Conservation (phyloP, 2,888 invertebrate genomes). For the Augiades crinisus region DNA sequence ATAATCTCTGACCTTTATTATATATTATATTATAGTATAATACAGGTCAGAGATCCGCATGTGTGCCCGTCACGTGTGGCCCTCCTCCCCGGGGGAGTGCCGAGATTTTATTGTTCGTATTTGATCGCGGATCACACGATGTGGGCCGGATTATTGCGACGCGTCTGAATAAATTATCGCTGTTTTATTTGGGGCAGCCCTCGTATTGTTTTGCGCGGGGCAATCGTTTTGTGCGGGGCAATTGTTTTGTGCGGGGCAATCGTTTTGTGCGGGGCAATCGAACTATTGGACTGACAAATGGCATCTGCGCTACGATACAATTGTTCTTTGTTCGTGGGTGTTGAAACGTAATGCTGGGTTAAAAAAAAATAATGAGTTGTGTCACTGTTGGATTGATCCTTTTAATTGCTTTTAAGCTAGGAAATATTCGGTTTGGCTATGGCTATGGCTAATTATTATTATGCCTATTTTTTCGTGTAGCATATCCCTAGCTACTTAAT, state of each 20-base stretch:
- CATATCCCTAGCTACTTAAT: no score
- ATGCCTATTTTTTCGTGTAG: no score
- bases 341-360: not conserved
- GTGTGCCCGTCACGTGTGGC: constrained; percentile 15
- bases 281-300: constrained; percentile 31
- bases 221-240: constrained; percentile 31
- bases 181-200: constrained; percentile 45
- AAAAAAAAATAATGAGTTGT: constrained; percentile 3
- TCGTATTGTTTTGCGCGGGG: constrained; percentile 15
- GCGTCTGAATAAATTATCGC: constrained; percentile 61
- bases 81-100: constrained; percentile 41
- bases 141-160: constrained; percentile 51
- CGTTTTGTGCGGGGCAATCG: constrained; percentile 34
- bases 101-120: constrained; percentile 65
- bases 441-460: no score
- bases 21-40: no score
- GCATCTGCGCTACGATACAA: constrained; percentile 28
- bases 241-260: constrained; percentile 32
- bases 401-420: no score
- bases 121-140: constrained; percentile 49
- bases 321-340: constrained; percentile 20
- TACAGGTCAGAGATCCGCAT: no score
- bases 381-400: no score
- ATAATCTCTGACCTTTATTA: no score
- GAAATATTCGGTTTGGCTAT: no score